phyloP scores from a whole-genome alignment of 2,888 invertebrate species.

The Tortrix viridana region DNA sequence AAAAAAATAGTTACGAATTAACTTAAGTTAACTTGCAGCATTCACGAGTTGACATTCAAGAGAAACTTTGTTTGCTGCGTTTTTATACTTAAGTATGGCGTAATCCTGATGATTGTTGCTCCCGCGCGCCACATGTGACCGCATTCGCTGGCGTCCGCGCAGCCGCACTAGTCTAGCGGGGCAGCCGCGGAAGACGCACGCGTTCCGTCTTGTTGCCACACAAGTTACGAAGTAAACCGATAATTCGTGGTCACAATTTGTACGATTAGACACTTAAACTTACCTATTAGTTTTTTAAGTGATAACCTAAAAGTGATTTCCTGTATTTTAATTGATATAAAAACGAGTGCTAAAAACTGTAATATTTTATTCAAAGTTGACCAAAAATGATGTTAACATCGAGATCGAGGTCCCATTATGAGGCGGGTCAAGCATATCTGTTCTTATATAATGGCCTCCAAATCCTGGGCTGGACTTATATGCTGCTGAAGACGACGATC shows the following conservation, averaged over 20 bases:
- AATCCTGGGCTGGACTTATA: slow-evolving; percentile 84
- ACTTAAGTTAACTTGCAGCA: neutral
- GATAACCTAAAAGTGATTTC: neutral
- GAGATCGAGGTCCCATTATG: slow-evolving; percentile 7
- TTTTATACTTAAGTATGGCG: neutral
- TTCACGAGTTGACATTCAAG: neutral
- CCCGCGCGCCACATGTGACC: neutral
- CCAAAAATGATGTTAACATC: slow-evolving; percentile 2
- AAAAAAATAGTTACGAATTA: neutral
- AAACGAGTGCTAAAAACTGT: neutral
- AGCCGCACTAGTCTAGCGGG: neutral
- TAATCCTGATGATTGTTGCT: slow-evolving; percentile 1
- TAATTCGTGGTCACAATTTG: neutral
- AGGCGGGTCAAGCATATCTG: slow-evolving; percentile 21
- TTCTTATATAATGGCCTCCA: slow-evolving; percentile 74
- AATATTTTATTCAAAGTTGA: neutral
- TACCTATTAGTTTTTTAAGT: neutral
- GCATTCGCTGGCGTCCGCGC: neutral
- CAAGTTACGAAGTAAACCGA: neutral
- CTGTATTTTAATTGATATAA: neutral
- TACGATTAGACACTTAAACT: too few species aligned
- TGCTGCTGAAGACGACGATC: slow-evolving; percentile 82
- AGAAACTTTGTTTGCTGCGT: neutral
- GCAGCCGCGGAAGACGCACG: neutral
- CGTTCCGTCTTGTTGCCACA: neutral